These are phyloP conservation scores for Musca vetustissima DNA, from an alignment of 1,140 invertebrate species.

Conservation along the genomic window DNA sequence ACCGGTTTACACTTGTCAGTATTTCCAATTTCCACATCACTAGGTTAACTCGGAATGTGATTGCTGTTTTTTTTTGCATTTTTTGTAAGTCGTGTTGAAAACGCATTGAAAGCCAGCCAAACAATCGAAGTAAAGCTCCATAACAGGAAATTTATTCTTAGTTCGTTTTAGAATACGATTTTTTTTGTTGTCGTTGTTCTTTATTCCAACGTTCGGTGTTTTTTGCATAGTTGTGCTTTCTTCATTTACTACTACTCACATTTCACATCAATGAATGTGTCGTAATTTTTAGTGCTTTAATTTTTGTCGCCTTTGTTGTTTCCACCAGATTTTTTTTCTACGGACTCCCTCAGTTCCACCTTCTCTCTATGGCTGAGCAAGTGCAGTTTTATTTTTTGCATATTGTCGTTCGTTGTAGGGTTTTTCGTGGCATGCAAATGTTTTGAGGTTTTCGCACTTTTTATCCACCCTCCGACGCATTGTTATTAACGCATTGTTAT, in stretches of 20 bases:
- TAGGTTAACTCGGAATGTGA: background rate
- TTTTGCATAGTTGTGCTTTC: background rate
- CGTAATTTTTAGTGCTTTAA: background rate
- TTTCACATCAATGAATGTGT: background rate
- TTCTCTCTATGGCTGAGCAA: too few relatives aligned
- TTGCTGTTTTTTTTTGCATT: too few relatives aligned
- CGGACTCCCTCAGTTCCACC: too few relatives aligned
- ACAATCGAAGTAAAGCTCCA: background rate
- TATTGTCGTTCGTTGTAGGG: too few relatives aligned
- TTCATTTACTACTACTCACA: background rate
- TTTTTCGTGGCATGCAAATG: too few relatives aligned
- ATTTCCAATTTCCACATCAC: too few relatives aligned
- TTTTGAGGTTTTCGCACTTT: too few relatives aligned
- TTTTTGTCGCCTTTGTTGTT: slow-evolving; percentile 5
- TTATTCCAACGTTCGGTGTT: background rate
- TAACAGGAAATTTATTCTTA: slow-evolving; percentile 21
- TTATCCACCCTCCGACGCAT: background rate
- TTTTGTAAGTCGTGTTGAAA: too few relatives aligned
- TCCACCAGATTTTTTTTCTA: background rate
- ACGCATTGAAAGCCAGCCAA: too few relatives aligned
- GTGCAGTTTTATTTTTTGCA: too few relatives aligned
- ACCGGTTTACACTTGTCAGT: too few relatives aligned
- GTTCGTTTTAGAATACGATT: background rate
- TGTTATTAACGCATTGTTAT: slow-evolving; percentile 3
- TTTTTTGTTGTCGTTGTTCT: background rate